Evolutionary conservation across 1,140 invertebrate genomes (phyloP).

Genomic region (Calosoma granatense): DNA sequence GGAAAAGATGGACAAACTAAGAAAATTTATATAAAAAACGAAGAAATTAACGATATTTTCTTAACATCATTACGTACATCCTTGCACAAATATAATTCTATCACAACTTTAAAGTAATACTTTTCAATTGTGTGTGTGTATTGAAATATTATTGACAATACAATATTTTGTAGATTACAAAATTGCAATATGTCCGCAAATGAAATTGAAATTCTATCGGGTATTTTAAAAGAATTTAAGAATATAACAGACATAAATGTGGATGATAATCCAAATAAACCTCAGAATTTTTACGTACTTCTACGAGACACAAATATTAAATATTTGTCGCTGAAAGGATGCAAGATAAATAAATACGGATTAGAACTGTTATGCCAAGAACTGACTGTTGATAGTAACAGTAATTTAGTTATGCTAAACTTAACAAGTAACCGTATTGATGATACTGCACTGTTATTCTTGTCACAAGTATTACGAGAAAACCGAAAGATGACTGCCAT

Average conservation of each 20-base stretch:
- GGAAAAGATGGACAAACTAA: neutral
- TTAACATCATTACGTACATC: slow-evolving; percentile 17
- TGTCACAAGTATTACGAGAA: slow-evolving; percentile 18
- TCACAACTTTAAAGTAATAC: slow-evolving; percentile 21
- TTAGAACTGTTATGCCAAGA: neutral
- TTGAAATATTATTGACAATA: neutral
- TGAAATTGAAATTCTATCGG: neutral
- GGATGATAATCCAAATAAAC: neutral
- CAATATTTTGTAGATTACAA: neutral
- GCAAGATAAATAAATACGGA: slow-evolving; percentile 24
- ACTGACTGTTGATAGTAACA: neutral
- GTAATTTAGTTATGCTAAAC: slow-evolving; percentile 13
- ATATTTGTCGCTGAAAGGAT: slow-evolving; percentile 25
- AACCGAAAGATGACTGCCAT: slow-evolving; percentile 25
- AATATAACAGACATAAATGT: neutral
- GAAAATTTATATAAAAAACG: neutral
- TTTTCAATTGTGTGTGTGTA: neutral
- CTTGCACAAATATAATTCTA: slow-evolving; percentile 18
- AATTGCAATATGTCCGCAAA: neutral
- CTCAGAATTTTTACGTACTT: slow-evolving; percentile 14
- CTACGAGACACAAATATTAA: slow-evolving; percentile 17
- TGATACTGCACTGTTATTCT: slow-evolving; percentile 13
- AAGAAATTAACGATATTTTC: neutral
- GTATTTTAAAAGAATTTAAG: neutral
- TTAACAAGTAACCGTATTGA: slow-evolving; percentile 18